phyloP scores from a whole-genome alignment of 92 coral and sea anemone genomes.

The Epizoanthus illoricatus region DNA sequence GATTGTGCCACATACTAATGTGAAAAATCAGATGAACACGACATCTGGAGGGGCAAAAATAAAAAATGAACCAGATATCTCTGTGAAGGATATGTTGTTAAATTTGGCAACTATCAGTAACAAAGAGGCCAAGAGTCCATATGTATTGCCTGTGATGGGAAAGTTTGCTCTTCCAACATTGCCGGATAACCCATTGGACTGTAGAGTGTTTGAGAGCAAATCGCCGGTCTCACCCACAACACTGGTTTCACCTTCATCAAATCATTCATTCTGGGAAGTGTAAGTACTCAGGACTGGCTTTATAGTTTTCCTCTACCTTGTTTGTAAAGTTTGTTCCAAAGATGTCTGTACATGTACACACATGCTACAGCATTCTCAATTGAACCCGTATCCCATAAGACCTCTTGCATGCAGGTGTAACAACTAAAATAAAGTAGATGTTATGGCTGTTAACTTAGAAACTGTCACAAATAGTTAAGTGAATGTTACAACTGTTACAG shows the following conservation, averaged over 20 bases:
- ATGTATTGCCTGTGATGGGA: slow-evolving; percentile 55
- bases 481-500: too few relatives aligned
- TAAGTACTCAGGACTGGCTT: slow-evolving; percentile 20
- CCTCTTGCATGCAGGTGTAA: too few relatives aligned
- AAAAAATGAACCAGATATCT: slow-evolving; percentile 15
- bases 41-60: not conserved
- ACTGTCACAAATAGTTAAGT: too few relatives aligned
- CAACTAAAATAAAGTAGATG: too few relatives aligned
- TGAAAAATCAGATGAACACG: not conserved
- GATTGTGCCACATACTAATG: not conserved
- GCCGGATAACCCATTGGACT: slow-evolving; percentile 74
- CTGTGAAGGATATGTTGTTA: slow-evolving; percentile 27
- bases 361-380: too few relatives aligned
- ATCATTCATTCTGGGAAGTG: slow-evolving; percentile 62
- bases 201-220: slow-evolving; percentile 47
- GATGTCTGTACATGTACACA: too few relatives aligned
- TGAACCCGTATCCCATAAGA: too few relatives aligned
- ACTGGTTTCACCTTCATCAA: not conserved
- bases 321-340: too few relatives aligned
- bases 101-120: slow-evolving; percentile 8
- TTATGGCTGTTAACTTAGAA: too few relatives aligned
- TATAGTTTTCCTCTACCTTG: too few relatives aligned
- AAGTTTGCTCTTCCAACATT: slow-evolving; percentile 63
- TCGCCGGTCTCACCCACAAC: not conserved
- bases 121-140: slow-evolving; percentile 44